Percentiles rank a stretch among this genome's conserved stretches.
These are phyloP conservation scores for Percina caprodes DNA, from an alignment of 2,113 vertebrate genomes.

Conservation along the genomic window DNA sequence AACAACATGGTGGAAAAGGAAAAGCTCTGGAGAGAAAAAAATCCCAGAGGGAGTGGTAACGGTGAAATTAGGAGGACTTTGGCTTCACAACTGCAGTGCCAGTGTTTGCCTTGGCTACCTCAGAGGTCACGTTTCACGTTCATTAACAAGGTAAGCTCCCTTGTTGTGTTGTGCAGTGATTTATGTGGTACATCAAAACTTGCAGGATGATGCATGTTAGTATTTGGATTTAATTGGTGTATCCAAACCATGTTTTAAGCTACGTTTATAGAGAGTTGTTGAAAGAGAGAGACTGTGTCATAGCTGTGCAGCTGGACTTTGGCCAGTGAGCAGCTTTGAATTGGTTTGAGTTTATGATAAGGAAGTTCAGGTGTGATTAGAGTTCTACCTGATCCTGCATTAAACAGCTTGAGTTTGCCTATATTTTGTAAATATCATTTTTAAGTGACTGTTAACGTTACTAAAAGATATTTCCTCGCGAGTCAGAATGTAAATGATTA, in stretches of 20 bases:
- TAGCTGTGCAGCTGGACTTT: constrained; percentile 53
- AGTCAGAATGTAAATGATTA: constrained; percentile 33
- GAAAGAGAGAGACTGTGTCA: not conserved
- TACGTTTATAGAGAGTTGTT: not conserved
- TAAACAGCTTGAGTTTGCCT: not conserved
- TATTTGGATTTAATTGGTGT: not conserved
- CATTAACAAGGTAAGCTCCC: constrained; percentile 51
- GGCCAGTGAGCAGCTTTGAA: constrained; percentile 29
- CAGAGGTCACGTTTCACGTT: constrained; percentile 44
- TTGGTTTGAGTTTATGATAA: constrained; percentile 37
- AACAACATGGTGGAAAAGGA: constrained; percentile 6
- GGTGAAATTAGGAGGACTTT: constrained; percentile 49
- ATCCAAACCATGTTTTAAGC: constrained; percentile 4
- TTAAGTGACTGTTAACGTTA: not conserved
- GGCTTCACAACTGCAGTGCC: constrained; percentile 37
- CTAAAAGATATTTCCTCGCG: not conserved
- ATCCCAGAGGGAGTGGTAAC: constrained; percentile 55
- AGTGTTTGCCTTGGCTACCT: constrained; percentile 38
- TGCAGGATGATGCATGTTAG: not conserved
- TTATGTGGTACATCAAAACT: not conserved
- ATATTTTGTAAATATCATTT: not conserved
- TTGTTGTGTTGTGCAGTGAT: not conserved
- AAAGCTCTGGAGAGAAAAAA: constrained; percentile 8
- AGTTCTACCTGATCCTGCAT: fast-evolving
- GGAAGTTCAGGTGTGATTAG: not conserved